Conservation (phyloP, 1,140 invertebrate genomes). For the Phenacoccus solenopsis region DNA sequence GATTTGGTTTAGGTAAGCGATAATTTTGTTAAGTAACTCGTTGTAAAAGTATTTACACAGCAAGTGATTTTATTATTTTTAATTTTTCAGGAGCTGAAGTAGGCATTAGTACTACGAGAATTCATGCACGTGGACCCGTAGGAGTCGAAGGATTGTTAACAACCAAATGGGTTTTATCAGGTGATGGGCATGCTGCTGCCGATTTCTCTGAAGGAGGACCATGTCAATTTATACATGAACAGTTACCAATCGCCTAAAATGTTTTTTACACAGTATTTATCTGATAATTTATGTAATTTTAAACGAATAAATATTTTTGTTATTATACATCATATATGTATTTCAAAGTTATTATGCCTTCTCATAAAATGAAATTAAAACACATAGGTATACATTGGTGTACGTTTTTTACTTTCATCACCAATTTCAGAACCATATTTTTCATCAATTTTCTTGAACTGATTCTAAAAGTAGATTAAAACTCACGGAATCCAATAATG, state of each 20-base stretch:
- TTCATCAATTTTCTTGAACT: too few relatives aligned
- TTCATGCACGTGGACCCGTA: constrained; percentile 93
- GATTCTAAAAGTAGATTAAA: too few relatives aligned
- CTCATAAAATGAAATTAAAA: too few relatives aligned
- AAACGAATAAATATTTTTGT: too few relatives aligned
- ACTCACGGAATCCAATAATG: too few relatives aligned
- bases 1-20: constrained; percentile 75
- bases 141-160: constrained; percentile 95
- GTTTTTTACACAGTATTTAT: constrained; percentile 20
- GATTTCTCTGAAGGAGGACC: constrained; percentile 63
- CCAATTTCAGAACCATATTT: too few relatives aligned
- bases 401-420: too few relatives aligned
- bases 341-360: too few relatives aligned
- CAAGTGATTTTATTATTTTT: neutral
- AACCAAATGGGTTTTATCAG: constrained; percentile 89
- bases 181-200: constrained; percentile 62
- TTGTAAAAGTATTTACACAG: neutral
- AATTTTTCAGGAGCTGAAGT: constrained; percentile 47
- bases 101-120: constrained; percentile 91
- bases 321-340: too few relatives aligned
- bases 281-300: neutral
- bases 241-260: constrained; percentile 37
- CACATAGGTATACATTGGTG: too few relatives aligned
- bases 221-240: constrained; percentile 53
- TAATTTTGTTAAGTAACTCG: neutral